Percentiles rank a stretch among this genome's conserved stretches.
Conservation (phyloP, 2,888 invertebrate species). For the Tuberolachnus salignus region DNA sequence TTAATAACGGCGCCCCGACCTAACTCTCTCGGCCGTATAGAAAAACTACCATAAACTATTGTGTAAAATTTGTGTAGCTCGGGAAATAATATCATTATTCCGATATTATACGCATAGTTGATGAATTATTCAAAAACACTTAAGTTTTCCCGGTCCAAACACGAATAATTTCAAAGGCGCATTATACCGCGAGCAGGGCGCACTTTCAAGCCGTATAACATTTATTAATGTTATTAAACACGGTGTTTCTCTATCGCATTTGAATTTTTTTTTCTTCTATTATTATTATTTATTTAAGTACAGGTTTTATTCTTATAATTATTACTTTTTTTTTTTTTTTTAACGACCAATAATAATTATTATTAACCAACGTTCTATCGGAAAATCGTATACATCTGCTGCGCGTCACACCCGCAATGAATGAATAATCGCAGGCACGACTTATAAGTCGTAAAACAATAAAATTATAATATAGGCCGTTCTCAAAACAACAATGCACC, state of each 20-base stretch:
- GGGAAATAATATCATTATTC: slow-evolving; percentile 25
- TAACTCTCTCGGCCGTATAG: background rate
- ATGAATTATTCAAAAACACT: slow-evolving; percentile 46
- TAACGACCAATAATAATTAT: background rate
- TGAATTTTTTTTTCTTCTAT: slow-evolving; percentile 22
- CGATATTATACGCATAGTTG: background rate
- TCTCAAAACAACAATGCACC: slow-evolving; percentile 10
- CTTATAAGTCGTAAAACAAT: background rate
- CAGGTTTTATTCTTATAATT: background rate
- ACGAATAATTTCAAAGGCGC: background rate
- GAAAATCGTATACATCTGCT: background rate
- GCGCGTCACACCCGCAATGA: background rate
- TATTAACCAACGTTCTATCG: background rate
- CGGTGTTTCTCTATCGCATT: slow-evolving; percentile 21
- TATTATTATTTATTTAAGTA: background rate
- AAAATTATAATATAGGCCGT: background rate
- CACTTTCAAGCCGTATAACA: background rate
- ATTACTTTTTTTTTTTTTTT: background rate
- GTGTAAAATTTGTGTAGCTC: background rate
- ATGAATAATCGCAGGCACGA: slow-evolving; percentile 4
- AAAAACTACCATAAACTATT: slow-evolving; percentile 16
- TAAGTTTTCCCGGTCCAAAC: slow-evolving; percentile 13
- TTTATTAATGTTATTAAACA: slow-evolving; percentile 10
- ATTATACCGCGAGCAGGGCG: too few species aligned
- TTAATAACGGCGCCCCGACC: slow-evolving; percentile 33